phyloP scores from a whole-genome alignment of 2,797 vertebrate genomes.

The Cossypha caffra region DNA sequence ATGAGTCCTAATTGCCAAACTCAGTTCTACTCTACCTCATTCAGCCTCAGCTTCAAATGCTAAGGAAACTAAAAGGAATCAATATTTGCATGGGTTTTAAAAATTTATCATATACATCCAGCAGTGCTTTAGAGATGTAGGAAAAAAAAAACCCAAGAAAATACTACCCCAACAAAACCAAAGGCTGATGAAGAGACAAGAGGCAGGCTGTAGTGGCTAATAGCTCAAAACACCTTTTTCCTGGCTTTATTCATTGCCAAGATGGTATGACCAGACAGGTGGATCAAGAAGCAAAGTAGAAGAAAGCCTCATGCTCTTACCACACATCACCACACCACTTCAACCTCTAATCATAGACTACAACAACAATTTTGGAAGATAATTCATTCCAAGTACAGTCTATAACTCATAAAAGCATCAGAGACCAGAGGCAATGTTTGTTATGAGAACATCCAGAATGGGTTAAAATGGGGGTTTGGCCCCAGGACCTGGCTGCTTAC shows the following conservation, averaged over 20 bases:
- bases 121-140: not conserved
- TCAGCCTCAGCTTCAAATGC: not conserved
- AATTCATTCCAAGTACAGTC: not conserved
- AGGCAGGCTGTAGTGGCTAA: not conserved
- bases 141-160: accelerated
- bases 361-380: not conserved
- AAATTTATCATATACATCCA: not conserved
- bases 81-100: not conserved
- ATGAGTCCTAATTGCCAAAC: not conserved
- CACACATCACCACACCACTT: not conserved
- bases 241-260: not conserved
- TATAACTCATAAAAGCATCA: not conserved
- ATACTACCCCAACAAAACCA: not conserved
- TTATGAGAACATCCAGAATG: not conserved
- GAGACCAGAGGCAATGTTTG: not conserved
- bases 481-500: not conserved
- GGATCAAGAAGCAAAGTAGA: not conserved
- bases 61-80: not conserved
- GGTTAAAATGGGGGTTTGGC: not conserved
- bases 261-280: not conserved
- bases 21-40: not conserved
- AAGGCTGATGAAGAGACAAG: not conserved
- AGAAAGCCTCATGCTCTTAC: not conserved
- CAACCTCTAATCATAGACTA: not conserved
- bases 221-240: not conserved